Evolutionary conservation across 2,797 vertebrate genomes (phyloP).

Genomic region (Lepilemur septentrionalis): DNA sequence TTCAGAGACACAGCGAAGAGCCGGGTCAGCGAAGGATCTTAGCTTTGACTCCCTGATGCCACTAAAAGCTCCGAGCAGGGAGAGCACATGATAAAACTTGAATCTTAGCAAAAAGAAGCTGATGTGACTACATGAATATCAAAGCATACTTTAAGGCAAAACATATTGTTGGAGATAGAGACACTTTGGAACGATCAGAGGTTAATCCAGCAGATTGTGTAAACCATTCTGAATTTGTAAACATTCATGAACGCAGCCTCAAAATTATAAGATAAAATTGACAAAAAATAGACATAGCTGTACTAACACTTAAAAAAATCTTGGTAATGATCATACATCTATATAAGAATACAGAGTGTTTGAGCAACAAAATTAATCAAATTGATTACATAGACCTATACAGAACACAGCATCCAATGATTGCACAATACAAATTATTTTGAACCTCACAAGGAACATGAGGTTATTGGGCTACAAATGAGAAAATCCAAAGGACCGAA

Average conservation of each 20-base stretch:
- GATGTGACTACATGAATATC: background rate
- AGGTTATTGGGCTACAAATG: background rate
- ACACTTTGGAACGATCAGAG: background rate
- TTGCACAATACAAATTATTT: background rate
- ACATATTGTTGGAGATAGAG: background rate
- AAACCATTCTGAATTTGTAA: background rate
- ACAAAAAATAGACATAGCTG: background rate
- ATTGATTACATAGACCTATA: background rate
- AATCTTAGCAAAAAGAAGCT: background rate
- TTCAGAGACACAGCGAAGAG: background rate
- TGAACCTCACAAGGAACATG: background rate
- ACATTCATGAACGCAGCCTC: background rate
- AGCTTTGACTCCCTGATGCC: background rate
- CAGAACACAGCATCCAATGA: background rate
- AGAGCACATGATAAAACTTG: background rate
- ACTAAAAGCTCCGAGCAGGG: too few species aligned
- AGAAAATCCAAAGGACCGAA: background rate
- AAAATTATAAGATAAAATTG: background rate
- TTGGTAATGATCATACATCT: background rate
- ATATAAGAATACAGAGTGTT: background rate
- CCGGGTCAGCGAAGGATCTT: background rate
- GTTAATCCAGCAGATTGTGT: background rate
- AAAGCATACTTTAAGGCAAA: background rate
- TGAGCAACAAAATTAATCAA: background rate
- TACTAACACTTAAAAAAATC: background rate